These are phyloP conservation scores for Speoplatyrhinus poulsoni DNA, from an alignment of 2,113 vertebrate species.

Conservation along the genomic window DNA sequence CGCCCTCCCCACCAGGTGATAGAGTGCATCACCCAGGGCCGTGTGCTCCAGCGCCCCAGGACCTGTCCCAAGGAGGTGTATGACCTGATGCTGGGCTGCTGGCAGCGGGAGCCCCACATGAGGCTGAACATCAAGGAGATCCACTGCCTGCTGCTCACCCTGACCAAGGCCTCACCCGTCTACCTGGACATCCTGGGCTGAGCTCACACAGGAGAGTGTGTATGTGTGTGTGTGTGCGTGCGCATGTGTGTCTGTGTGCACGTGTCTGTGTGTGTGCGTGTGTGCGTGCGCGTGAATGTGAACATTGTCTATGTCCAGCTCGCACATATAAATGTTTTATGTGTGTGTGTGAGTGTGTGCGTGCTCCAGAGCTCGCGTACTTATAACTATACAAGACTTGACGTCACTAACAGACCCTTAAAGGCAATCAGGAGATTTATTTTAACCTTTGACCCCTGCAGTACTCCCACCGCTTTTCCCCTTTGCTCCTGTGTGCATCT, in stretches of 20 bases:
- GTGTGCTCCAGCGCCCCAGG: constrained; percentile 95
- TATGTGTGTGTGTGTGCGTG: constrained; percentile 51
- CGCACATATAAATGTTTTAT: background rate
- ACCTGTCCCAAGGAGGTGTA: constrained; percentile 98
- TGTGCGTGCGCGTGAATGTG: constrained; percentile 21
- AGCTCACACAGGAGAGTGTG: constrained; percentile 28
- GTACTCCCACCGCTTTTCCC: constrained; percentile 58
- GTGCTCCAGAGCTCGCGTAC: background rate
- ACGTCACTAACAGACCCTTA: constrained; percentile 64
- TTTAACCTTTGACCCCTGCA: constrained; percentile 19
- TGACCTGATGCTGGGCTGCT: constrained; percentile 98
- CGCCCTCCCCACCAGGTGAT: constrained; percentile 82
- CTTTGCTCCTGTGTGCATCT: constrained; percentile 49
- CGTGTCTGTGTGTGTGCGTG: constrained; percentile 63
- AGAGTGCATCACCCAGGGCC: constrained; percentile 98
- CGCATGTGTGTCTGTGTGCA: constrained; percentile 30
- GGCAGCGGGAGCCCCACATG: constrained; percentile 97
- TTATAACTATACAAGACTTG: constrained; percentile 53
- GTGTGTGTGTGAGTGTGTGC: background rate
- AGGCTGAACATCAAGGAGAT: constrained; percentile 98
- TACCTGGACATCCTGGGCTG: constrained; percentile 99
- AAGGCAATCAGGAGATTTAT: constrained; percentile 63
- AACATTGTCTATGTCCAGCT: constrained; percentile 4
- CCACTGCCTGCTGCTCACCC: constrained; percentile 92
- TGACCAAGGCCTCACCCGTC: constrained; percentile 97